These are phyloP conservation scores for Sepiola atlantica DNA, from an alignment of 2,888 invertebrate genomes.

Conservation along the genomic window DNA sequence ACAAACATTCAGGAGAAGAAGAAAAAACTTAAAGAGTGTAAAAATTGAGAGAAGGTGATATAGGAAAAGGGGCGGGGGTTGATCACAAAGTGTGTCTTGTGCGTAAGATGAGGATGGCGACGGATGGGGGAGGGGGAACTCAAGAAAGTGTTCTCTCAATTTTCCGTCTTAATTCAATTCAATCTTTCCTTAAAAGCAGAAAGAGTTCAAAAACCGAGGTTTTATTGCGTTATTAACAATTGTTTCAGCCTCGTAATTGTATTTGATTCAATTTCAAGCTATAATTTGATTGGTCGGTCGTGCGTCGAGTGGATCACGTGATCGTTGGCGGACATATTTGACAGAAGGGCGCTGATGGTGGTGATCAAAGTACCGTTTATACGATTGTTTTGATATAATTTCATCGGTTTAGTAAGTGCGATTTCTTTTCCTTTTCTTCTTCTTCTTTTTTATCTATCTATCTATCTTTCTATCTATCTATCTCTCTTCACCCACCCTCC, in stretches of 20 bases:
- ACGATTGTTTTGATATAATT: too few relatives aligned
- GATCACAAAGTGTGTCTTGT: too few relatives aligned
- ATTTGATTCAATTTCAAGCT: not conserved
- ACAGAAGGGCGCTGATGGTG: not conserved
- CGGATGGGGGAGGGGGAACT: not conserved
- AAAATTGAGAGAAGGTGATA: too few relatives aligned
- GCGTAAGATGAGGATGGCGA: too few relatives aligned
- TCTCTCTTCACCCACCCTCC: too few relatives aligned
- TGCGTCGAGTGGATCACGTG: not conserved
- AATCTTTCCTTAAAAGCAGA: not conserved
- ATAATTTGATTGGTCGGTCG: not conserved
- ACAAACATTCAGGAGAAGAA: too few relatives aligned
- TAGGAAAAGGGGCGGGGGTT: too few relatives aligned
- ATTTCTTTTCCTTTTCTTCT: too few relatives aligned
- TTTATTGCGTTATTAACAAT: constrained; percentile 8
- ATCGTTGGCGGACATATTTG: not conserved
- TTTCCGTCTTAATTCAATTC: not conserved
- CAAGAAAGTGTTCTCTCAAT: not conserved
- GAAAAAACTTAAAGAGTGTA: too few relatives aligned
- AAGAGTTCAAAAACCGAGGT: not conserved
- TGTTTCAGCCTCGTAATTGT: not conserved
- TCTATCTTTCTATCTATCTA: too few relatives aligned
- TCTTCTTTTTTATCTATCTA: too few relatives aligned
- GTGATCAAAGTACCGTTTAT: not conserved
- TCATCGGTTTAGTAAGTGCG: too few relatives aligned